phyloP scores from a whole-genome alignment of 2,888 invertebrate species.

The Lissocephala sabroskyi region DNA sequence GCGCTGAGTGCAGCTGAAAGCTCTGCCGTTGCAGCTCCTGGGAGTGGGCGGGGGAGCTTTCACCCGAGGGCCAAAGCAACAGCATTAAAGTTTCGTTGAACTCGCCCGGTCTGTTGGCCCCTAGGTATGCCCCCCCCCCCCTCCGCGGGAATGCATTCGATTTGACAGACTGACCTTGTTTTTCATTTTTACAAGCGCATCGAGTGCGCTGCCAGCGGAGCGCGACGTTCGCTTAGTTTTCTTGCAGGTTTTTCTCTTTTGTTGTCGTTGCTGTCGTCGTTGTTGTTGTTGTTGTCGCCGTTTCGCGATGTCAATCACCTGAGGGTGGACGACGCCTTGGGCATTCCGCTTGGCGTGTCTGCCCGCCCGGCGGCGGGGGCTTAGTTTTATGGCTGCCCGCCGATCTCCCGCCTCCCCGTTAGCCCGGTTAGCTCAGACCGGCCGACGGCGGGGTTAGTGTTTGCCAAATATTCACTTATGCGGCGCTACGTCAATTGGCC shows the following conservation, averaged over 20 bases:
- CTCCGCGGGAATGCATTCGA: slow-evolving; percentile 3
- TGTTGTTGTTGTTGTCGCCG: neutral
- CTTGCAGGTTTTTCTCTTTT: slow-evolving; percentile 4
- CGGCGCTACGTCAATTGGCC: slow-evolving; percentile 28
- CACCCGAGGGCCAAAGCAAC: slow-evolving; percentile 35
- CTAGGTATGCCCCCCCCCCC: neutral
- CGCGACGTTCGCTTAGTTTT: slow-evolving; percentile 11
- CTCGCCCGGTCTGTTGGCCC: slow-evolving; percentile 13
- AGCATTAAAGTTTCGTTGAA: slow-evolving; percentile 40
- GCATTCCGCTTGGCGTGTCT: neutral
- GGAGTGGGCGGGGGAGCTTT: slow-evolving; percentile 42
- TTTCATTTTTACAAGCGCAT: slow-evolving; percentile 25
- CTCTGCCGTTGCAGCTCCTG: too few relatives aligned
- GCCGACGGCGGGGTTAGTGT: slow-evolving; percentile 1
- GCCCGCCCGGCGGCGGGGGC: too few relatives aligned
- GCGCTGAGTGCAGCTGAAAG: slow-evolving; percentile 4
- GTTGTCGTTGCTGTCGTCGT: slow-evolving; percentile 11
- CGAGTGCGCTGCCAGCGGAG: neutral
- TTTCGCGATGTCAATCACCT: slow-evolving; percentile 2
- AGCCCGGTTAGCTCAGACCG: too few relatives aligned
- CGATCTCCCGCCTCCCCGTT: too few relatives aligned
- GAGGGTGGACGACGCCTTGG: too few relatives aligned
- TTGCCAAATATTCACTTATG: slow-evolving; percentile 18
- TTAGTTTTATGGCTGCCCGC: too few relatives aligned
- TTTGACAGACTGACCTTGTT: slow-evolving; percentile 51